Base-by-base conservation (phyloP, 2,888 invertebrate genomes). In the Phyllotreta cruciferae region DNA sequence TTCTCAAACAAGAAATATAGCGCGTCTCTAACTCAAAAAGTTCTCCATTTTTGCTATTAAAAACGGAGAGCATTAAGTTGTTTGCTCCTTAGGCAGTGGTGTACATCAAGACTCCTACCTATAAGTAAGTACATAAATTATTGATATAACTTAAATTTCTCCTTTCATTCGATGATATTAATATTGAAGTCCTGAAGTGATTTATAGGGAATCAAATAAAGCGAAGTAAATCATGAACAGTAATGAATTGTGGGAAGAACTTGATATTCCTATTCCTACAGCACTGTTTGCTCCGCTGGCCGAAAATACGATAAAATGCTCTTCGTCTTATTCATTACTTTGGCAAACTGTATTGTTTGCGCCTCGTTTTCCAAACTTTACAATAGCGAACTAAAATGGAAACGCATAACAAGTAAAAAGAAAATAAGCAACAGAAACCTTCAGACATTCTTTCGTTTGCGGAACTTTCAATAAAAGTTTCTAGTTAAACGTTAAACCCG, bases 301-400 rank as follows among this genome's bases (percentile, higher is more conserved):
- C 35, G 36, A 34, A 36, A 47, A 47, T 24, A 4, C 24, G 24
- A 24, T 47, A 47, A 7, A 50, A 50, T 50, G 10, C 50, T 50
- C 36, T 35, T 50, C 35, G 36, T 50, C 50, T 50, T 50, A 50
- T 50, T 50, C 50, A 50, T 50, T 50, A 50, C 35, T 50, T 50
- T 35, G 7, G 36, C 50, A 50, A 50, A 50, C 50, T 50, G 50
- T 36, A 50, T 50, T 50, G 50, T 50, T 50, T 50, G 50, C n/a
- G 50, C 50, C 36, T 50, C 50, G 50, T 35, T 50, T 36, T 14
- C 35, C 7, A 50, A 47, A 50, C 35, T 50, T 50, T 50, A 50
- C 50, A 50, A 50, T 50, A 36, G 47, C 1, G 10, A 14, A 47
- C 47, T 14, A 47, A 34, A 47, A 47, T 47, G 34, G 47, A 47